A percentile compares a stretch with the other conserved stretches of the same genome.
Conservation (phyloP, 2,797 vertebrate genomes). For the Microctenopoma stevenorrisi region DNA sequence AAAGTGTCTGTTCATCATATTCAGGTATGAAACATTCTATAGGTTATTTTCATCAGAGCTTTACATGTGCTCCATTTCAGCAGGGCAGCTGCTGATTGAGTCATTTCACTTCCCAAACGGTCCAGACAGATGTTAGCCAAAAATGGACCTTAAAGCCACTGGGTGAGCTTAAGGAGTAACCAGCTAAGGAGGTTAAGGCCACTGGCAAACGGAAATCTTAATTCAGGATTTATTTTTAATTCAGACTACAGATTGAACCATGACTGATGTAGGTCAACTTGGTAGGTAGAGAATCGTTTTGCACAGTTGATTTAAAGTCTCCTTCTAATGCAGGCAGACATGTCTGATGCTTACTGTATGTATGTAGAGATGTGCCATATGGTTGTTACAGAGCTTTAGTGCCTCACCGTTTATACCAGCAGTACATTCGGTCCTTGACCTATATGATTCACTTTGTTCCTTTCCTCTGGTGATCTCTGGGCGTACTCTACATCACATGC, state of each 20-base stretch:
- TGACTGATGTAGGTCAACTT: constrained; percentile 51
- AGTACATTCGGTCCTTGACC: constrained; percentile 40
- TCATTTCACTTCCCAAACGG: constrained; percentile 26
- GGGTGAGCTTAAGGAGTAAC: constrained; percentile 44
- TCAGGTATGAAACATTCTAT: background rate
- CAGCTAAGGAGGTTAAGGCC: constrained; percentile 51
- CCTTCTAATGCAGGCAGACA: background rate
- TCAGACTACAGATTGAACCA: constrained; percentile 41
- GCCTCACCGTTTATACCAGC: constrained; percentile 10
- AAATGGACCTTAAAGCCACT: constrained; percentile 61
- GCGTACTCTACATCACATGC: constrained; percentile 15
- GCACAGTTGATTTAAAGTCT: constrained; percentile 1
- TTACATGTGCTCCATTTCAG: constrained; percentile 26
- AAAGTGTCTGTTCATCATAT: constrained; percentile 13
- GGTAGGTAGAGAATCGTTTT: constrained; percentile 6
- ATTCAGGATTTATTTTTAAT: constrained; percentile 49
- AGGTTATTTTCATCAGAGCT: background rate
- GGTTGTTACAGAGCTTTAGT: constrained; percentile 9
- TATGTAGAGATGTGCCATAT: background rate
- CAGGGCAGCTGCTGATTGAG: constrained; percentile 11
- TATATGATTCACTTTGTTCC: constrained; percentile 55
- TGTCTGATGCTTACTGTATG: background rate
- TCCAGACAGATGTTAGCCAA: constrained; percentile 52
- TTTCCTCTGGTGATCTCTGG: constrained; percentile 44
- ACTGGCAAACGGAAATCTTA: constrained; percentile 41